Percentiles rank a stretch among this genome's conserved stretches.
phyloP scores from a whole-genome alignment of 1,140 invertebrate genomes.

The Drosophila azteca region DNA sequence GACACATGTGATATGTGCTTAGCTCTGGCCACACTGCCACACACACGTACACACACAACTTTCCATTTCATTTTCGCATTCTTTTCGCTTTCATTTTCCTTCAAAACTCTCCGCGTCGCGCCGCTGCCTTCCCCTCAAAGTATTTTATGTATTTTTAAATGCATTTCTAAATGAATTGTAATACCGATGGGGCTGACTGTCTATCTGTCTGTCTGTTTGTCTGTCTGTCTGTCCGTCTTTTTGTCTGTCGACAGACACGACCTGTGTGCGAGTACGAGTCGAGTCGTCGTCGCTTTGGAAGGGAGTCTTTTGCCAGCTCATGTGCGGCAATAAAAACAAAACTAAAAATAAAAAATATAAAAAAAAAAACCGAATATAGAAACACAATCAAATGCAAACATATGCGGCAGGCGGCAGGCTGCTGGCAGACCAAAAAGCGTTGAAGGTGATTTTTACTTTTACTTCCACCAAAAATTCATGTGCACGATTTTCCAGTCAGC shows the following conservation, averaged over 20 bases:
- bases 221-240: slow-evolving; percentile 28
- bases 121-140: slow-evolving; percentile 9
- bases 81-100: slow-evolving; percentile 71
- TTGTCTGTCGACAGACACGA: slow-evolving; percentile 56
- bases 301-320: slow-evolving; percentile 65
- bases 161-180: slow-evolving; percentile 82
- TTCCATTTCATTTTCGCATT: slow-evolving; percentile 72
- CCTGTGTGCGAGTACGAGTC: slow-evolving; percentile 35
- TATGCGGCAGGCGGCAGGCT: slow-evolving; percentile 52
- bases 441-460: slow-evolving; percentile 78
- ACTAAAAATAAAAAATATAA: slow-evolving; percentile 20
- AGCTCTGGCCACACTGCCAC: slow-evolving; percentile 49
- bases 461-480: slow-evolving; percentile 67
- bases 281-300: slow-evolving; percentile 11
- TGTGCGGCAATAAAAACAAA: slow-evolving; percentile 75
- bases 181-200: slow-evolving; percentile 56
- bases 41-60: slow-evolving; percentile 57
- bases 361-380: slow-evolving; percentile 16
- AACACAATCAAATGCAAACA: slow-evolving; percentile 73
- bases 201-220: slow-evolving; percentile 9
- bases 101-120: slow-evolving; percentile 6
- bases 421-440: slow-evolving; percentile 46
- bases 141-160: slow-evolving; percentile 80
- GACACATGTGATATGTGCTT: slow-evolving; percentile 18
- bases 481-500: slow-evolving; percentile 71